Base-by-base conservation (phyloP, 2,888 invertebrate genomes). In the Notodromas monacha region DNA sequence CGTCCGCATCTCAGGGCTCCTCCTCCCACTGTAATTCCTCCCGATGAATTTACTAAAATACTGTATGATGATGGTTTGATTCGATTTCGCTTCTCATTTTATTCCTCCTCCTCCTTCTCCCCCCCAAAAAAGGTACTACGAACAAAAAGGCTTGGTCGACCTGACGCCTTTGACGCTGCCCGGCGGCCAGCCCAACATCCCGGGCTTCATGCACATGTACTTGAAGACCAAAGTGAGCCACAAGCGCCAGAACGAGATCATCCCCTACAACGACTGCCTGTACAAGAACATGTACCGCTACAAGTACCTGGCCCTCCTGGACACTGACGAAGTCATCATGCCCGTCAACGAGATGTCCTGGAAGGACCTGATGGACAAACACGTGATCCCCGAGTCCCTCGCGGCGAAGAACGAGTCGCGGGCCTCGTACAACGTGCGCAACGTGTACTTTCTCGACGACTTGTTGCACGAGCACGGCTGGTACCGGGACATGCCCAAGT, bases 211-310 rank as follows among this genome's bases (percentile, higher is more conserved):
- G 46, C 76, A 77, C 48, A 59, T 76, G 51, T 84, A 76, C 45
- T 58, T 84, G 30, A 69, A 69, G 33, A 73, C 73, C 46, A 81
- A 79, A 50, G 67, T 74, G 15, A 79, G 76, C 43, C 73, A 81
- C 52, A 86, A 86, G 51, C 58, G 84, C 10, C 74, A 81, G 48
- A 79, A 81, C 53, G 86, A 86, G 51, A 58, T 86, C 35, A 74
- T 86, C 40, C 81, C 84, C 8, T 86, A 86, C 56, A 86, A 86
- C 50, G 86, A 86, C 50, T 86, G 86, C 45, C 58, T 86, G 32
- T 84, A 84, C 54, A 68, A 74, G 46, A 72, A 84, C 46, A 63
- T 84, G 55, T 73, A 79, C 48, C 60, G 67, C 38, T 84, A 81
- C 50, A 64, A 72, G 37, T 77, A 73, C 52, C 66, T 81, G 32